phyloP scores from a whole-genome alignment of 2,888 invertebrate species.

The Caradrina clavipalpis region DNA sequence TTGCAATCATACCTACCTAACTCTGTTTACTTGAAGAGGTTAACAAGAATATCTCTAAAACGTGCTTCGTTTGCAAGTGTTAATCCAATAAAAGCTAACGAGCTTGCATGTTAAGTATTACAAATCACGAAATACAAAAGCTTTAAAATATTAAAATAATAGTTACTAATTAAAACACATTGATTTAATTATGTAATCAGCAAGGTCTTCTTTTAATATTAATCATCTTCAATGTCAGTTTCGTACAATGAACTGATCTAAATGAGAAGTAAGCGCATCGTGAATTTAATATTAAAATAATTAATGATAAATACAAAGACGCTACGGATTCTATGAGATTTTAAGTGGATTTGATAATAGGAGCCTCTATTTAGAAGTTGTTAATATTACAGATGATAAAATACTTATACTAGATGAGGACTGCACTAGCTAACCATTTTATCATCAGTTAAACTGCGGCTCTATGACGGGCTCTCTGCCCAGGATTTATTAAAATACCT shows the following conservation, averaged over 20 bases:
- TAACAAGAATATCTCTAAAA: slow-evolving; percentile 34
- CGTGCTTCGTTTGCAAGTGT: slow-evolving; percentile 36
- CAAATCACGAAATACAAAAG: slow-evolving; percentile 16
- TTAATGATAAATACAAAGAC: background rate
- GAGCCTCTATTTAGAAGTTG: background rate
- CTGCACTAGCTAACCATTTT: no score
- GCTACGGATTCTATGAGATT: background rate
- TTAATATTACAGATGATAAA: background rate
- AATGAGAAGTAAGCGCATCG: slow-evolving; percentile 10
- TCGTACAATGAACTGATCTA: slow-evolving; percentile 46
- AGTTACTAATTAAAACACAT: slow-evolving; percentile 24
- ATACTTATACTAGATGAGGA: no score
- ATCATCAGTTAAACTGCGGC: background rate
- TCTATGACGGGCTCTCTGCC: no score
- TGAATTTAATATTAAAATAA: slow-evolving; percentile 3
- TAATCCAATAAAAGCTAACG: slow-evolving; percentile 34
- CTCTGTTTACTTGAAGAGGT: slow-evolving; percentile 23
- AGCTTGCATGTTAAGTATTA: slow-evolving; percentile 27
- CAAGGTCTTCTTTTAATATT: slow-evolving; percentile 25
- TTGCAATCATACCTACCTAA: slow-evolving; percentile 18
- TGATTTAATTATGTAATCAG: slow-evolving; percentile 25
- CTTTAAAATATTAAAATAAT: slow-evolving; percentile 8
- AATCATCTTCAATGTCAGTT: slow-evolving; percentile 40
- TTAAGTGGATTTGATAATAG: no score
- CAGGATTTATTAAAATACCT: no score